These are phyloP conservation scores for Glaucopsyche alexis DNA, from an alignment of 2,888 invertebrate species.

Conservation along the genomic window DNA sequence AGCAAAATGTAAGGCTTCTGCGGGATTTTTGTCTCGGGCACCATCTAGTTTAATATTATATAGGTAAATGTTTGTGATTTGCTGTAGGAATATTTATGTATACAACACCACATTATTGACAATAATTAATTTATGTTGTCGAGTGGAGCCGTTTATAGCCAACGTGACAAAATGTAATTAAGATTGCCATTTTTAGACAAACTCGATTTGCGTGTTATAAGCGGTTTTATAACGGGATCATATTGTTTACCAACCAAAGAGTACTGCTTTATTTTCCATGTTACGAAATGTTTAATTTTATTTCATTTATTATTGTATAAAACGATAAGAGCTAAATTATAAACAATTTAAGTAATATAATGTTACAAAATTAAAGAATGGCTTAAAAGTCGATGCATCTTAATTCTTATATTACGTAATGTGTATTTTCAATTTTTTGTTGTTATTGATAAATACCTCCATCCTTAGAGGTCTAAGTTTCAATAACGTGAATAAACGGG, in stretches of 20 bases:
- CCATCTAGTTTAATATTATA: no score
- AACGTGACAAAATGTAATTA: conserved; percentile 5
- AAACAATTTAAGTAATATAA: no score
- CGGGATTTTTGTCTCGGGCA: no score
- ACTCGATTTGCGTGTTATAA: conserved; percentile 5
- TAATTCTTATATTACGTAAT: no score
- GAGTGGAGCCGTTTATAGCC: neutral
- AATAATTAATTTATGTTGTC: conserved; percentile 9
- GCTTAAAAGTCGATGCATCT: no score
- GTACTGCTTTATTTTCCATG: neutral
- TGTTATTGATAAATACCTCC: no score
- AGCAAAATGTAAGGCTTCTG: no score
- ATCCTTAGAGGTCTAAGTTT: no score
- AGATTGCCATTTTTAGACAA: conserved; percentile 4
- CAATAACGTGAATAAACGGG: neutral
- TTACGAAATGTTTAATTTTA: neutral
- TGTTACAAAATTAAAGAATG: no score
- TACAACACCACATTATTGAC: neutral
- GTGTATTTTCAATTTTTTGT: no score
- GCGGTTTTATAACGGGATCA: neutral
- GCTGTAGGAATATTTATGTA: neutral
- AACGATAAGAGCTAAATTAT: neutral
- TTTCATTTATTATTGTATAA: neutral
- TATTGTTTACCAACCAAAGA: conserved; percentile 7
- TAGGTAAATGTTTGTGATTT: no score